These are phyloP conservation scores for Acyrthosiphon pisum DNA, from an alignment of 1,140 invertebrate species.

Conservation along the genomic window DNA sequence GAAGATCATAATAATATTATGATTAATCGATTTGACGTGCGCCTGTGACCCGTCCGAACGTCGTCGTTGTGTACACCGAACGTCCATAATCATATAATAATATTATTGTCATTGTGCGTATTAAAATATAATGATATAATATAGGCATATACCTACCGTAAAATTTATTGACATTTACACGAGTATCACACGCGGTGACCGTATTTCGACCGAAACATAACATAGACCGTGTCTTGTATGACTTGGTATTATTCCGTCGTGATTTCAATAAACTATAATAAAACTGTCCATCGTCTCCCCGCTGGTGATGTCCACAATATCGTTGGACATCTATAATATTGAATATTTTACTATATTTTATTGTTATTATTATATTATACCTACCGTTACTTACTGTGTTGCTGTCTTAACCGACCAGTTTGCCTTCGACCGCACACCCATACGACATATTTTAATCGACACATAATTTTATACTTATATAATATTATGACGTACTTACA, in stretches of 20 bases:
- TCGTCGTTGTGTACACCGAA: background rate
- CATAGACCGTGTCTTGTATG: background rate
- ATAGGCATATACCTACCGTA: background rate
- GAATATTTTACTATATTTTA: background rate
- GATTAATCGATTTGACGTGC: constrained; percentile 42
- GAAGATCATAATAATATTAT: background rate
- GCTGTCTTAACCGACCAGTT: background rate
- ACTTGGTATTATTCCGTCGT: background rate
- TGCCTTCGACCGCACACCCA: background rate
- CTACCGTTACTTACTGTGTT: background rate
- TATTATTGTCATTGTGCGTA: background rate
- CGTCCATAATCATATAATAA: background rate
- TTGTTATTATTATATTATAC: background rate
- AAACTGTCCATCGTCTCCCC: too few species aligned
- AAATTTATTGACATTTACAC: constrained; percentile 23
- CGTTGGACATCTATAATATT: too few species aligned
- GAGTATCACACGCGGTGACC: background rate
- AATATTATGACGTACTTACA: background rate
- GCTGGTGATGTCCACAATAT: background rate
- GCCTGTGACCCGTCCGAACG: background rate
- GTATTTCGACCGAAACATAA: background rate
- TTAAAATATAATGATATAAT: background rate
- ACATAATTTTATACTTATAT: background rate
- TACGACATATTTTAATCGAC: background rate
- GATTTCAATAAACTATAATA: background rate